Evolutionary conservation across 2,113 vertebrate species (phyloP).

Genomic region (Urocolius indicus): DNA sequence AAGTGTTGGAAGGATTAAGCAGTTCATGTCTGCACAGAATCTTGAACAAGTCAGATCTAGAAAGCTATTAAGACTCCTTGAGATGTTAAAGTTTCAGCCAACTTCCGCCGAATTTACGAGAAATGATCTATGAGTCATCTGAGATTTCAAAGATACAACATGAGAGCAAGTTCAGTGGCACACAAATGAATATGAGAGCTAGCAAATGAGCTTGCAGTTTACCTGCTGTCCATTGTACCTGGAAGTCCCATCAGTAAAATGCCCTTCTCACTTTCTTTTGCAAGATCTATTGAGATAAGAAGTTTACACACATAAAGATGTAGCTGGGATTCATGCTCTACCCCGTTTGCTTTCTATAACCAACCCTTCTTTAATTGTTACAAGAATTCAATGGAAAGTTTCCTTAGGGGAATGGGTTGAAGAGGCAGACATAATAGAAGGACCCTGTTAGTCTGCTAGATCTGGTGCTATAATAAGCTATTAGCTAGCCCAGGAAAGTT

Average conservation of each 20-base stretch:
- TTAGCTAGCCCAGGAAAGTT: neutral
- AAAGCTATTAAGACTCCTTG: conserved; percentile 38
- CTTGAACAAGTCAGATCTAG: conserved; percentile 57
- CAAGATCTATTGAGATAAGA: neutral
- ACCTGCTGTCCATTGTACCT: neutral
- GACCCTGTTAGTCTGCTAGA: neutral
- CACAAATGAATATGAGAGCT: neutral
- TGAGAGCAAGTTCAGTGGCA: neutral
- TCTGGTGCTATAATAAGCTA: neutral
- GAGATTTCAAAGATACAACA: neutral
- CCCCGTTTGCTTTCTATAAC: neutral
- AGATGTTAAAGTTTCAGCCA: conserved; percentile 30
- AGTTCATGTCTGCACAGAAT: conserved; percentile 45
- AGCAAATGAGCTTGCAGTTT: neutral
- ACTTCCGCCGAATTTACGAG: conserved; percentile 29
- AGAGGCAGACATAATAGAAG: neutral
- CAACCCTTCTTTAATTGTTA: neutral
- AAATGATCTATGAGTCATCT: conserved; percentile 27
- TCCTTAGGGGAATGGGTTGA: neutral
- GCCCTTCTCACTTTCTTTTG: neutral
- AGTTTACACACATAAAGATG: neutral
- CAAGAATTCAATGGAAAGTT: neutral
- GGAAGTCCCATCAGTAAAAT: neutral
- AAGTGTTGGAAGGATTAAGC: conserved; percentile 20
- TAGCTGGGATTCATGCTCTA: neutral